These are phyloP conservation scores for Serilophus lunatus DNA, from an alignment of 2,113 vertebrate species.

Conservation along the genomic window DNA sequence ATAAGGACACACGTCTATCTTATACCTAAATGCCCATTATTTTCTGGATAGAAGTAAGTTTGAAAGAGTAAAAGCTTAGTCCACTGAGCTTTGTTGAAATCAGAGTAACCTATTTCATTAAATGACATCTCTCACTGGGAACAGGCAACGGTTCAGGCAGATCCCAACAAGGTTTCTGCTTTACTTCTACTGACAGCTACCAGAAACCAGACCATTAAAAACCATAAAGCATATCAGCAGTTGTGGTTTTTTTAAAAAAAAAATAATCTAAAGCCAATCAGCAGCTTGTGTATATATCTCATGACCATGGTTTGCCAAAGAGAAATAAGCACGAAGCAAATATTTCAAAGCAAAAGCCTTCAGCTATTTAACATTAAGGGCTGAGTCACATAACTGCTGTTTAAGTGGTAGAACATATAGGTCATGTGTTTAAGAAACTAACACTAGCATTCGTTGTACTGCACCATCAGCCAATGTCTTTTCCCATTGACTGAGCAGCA, in stretches of 20 bases:
- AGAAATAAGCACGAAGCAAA: background rate
- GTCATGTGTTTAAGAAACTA: background rate
- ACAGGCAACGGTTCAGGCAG: background rate
- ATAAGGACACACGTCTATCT: background rate
- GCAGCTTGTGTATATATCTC: background rate
- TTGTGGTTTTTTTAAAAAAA: background rate
- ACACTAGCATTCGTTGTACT: background rate
- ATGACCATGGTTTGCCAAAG: background rate
- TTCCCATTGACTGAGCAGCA: background rate
- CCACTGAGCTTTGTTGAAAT: background rate
- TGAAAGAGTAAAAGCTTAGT: background rate
- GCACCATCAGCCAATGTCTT: background rate
- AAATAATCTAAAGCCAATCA: background rate
- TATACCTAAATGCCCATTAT: background rate
- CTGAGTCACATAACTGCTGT: background rate
- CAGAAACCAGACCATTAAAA: background rate
- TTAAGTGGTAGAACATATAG: background rate
- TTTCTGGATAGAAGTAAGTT: background rate
- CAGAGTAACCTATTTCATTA: background rate
- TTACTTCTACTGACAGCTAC: background rate
- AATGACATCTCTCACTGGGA: background rate
- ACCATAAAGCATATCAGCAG: background rate
- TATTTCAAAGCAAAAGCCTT: background rate
- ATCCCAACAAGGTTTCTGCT: background rate
- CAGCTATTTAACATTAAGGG: background rate